These are phyloP conservation scores for Tenthredo livida DNA, from an alignment of 2,888 invertebrate species.

Conservation along the genomic window DNA sequence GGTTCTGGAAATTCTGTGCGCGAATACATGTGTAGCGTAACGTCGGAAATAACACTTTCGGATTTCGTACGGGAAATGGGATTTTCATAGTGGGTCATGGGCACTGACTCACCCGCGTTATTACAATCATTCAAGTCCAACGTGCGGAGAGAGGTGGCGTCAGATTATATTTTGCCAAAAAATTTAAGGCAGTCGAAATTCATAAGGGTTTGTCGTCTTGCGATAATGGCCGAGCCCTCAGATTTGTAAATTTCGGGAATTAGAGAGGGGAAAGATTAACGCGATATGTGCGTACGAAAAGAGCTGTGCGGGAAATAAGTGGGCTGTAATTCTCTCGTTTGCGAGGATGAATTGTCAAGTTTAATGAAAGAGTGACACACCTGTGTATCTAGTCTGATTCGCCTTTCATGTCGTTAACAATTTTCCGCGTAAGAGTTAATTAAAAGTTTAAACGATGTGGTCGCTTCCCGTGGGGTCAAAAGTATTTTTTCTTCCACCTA, in stretches of 20 bases:
- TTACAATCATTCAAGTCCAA: background rate
- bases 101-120: background rate
- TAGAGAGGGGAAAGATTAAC: background rate
- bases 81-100: slow-evolving; percentile 30
- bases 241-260: background rate
- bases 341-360: background rate
- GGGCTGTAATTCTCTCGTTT: slow-evolving; percentile 11
- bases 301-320: background rate
- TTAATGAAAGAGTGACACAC: slow-evolving; percentile 28
- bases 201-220: too few relatives aligned
- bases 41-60: slow-evolving; percentile 26
- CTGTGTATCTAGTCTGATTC: background rate
- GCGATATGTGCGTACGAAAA: background rate
- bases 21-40: background rate
- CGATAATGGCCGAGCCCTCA: background rate
- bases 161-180: background rate
- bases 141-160: background rate
- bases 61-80: slow-evolving; percentile 12
- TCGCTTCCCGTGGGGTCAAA: background rate
- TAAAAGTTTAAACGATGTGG: slow-evolving; percentile 24
- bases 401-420: background rate
- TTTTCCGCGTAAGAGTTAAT: slow-evolving; percentile 20
- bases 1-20: background rate
- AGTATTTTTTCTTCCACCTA: background rate
- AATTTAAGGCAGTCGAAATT: background rate